These are phyloP conservation scores for Thaumetopoea pityocampa DNA, from an alignment of 1,140 invertebrate genomes.

Conservation along the genomic window DNA sequence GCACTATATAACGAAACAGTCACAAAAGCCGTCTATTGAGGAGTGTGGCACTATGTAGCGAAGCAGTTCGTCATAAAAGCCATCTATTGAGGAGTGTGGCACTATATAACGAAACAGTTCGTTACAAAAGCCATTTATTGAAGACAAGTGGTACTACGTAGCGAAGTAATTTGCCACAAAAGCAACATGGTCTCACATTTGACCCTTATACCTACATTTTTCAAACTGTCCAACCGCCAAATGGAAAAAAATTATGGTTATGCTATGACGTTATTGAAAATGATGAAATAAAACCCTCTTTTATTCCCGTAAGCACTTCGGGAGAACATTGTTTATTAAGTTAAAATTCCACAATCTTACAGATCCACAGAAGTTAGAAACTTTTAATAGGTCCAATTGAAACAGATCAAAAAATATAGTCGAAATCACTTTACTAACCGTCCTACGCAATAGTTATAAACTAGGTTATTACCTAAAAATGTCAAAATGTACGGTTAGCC, in stretches of 20 bases:
- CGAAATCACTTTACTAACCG: slow-evolving; percentile 54
- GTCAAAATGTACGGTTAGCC: slow-evolving; percentile 50
- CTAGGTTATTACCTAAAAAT: slow-evolving; percentile 30
- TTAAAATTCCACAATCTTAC: slow-evolving; percentile 70
- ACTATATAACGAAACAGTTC: too few species aligned
- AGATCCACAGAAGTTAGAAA: slow-evolving; percentile 58
- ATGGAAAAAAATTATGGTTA: not conserved
- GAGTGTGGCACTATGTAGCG: too few species aligned
- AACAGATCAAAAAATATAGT: slow-evolving; percentile 64
- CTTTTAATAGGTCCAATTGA: slow-evolving; percentile 44
- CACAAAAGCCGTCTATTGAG: too few species aligned
- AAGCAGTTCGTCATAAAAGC: too few species aligned
- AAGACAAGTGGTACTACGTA: too few species aligned
- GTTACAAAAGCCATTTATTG: too few species aligned
- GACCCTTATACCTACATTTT: slow-evolving; percentile 1
- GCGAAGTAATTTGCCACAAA: too few species aligned
- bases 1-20: too few species aligned
- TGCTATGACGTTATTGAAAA: too few species aligned
- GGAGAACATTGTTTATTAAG: slow-evolving; percentile 58
- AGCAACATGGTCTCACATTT: too few species aligned
- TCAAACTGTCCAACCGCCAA: not conserved
- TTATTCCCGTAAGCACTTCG: slow-evolving; percentile 40
- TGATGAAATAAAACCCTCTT: slow-evolving; percentile 34
- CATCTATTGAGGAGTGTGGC: too few species aligned
- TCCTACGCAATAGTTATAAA: slow-evolving; percentile 45